Percentiles rank a stretch among this genome's conserved stretches.
Conservation (phyloP, 2,113 vertebrate genomes). For the Lagopus leucura region DNA sequence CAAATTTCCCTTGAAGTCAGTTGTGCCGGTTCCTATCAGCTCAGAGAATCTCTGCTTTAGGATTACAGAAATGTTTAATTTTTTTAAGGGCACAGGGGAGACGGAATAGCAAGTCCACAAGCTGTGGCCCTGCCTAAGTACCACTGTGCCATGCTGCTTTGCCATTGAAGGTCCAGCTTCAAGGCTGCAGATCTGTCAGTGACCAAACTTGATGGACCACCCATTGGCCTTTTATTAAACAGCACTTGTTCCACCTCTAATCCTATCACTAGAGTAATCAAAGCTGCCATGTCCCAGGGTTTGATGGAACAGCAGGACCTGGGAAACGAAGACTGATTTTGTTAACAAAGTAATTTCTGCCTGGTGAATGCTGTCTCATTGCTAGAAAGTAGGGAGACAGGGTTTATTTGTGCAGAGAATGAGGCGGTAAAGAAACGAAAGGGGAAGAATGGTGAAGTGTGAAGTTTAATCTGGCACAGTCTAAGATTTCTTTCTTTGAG, state of each 20-base stretch:
- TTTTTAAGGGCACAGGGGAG: neutral
- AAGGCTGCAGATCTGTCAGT: conserved; percentile 48
- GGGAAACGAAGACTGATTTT: conserved; percentile 75
- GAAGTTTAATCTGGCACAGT: conserved; percentile 68
- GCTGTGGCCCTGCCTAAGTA: neutral
- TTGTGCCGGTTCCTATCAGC: neutral
- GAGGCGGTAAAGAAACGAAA: conserved; percentile 64
- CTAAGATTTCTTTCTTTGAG: conserved; percentile 52
- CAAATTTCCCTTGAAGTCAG: neutral
- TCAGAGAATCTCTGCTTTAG: neutral
- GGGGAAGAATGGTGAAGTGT: conserved; percentile 65
- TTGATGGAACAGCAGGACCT: conserved; percentile 74
- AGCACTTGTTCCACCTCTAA: conserved; percentile 50
- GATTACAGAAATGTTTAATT: neutral
- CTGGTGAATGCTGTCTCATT: conserved; percentile 58
- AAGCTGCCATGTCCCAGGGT: conserved; percentile 52
- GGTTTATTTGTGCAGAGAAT: conserved; percentile 73
- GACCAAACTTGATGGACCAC: conserved; percentile 63
- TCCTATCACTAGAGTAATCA: conserved; percentile 53
- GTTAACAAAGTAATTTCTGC: conserved; percentile 74
- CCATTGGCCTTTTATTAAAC: conserved; percentile 56
- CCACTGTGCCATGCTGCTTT: neutral
- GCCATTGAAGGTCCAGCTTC: conserved; percentile 35
- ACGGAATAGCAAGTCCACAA: neutral
- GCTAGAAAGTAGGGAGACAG: conserved; percentile 39